Evolutionary conservation across 2,113 vertebrate species (phyloP).

Genomic region (Aramus guarauna): DNA sequence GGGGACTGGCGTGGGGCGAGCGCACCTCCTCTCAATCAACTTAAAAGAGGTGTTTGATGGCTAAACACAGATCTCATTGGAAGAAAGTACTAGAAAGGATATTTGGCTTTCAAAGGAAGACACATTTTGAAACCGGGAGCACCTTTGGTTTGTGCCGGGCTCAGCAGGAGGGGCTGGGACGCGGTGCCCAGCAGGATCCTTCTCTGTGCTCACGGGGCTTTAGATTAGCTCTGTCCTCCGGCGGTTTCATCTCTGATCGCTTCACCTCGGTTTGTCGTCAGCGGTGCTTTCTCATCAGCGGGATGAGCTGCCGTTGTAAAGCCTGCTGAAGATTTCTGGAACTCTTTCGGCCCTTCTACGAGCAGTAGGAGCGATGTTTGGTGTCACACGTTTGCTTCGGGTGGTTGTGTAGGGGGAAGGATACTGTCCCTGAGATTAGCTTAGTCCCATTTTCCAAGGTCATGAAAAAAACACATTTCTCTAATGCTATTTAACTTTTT

Average conservation of each 20-base stretch:
- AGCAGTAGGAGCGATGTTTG: neutral
- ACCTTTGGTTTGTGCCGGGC: neutral
- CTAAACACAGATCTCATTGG: neutral
- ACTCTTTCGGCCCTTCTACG: neutral
- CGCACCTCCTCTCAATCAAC: neutral
- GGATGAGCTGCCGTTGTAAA: neutral
- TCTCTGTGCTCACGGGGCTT: neutral
- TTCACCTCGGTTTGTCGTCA: neutral
- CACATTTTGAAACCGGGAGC: rapidly evolving
- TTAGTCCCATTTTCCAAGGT: neutral
- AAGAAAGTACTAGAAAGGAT: neutral
- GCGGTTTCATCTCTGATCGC: neutral
- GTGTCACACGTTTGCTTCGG: neutral
- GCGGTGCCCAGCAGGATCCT: neutral
- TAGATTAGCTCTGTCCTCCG: neutral
- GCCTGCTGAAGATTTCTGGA: neutral
- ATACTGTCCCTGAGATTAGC: neutral
- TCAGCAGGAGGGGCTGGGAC: neutral
- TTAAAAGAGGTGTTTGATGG: neutral
- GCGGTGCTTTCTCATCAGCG: neutral
- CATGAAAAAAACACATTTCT: neutral
- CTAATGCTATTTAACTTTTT: neutral
- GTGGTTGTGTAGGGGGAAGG: neutral
- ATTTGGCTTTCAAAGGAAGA: neutral
- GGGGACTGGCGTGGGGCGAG: neutral